Conservation (phyloP, 2,888 invertebrate species). For the Eutolmus rufibarbis region DNA sequence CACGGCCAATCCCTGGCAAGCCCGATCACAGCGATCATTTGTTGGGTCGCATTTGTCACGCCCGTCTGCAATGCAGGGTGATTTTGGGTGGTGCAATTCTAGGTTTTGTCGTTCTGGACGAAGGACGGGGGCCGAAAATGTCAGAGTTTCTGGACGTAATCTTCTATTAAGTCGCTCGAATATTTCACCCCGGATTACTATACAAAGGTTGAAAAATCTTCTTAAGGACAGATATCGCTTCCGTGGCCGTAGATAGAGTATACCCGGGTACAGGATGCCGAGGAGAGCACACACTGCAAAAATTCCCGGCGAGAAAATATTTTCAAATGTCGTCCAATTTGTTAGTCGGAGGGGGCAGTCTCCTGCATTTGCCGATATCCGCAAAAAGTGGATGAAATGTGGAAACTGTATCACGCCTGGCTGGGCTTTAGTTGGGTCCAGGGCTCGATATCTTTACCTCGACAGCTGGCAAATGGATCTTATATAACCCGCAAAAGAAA, state of each 20-base stretch:
- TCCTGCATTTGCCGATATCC: constrained; percentile 35
- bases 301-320: constrained; percentile 22
- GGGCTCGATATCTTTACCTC: constrained; percentile 39
- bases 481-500: constrained; percentile 35
- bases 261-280: neutral
- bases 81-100: neutral
- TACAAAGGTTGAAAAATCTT: constrained; percentile 21
- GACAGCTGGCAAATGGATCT: constrained; percentile 40
- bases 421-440: constrained; percentile 36
- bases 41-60: neutral
- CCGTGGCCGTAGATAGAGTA: neutral
- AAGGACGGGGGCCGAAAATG: neutral
- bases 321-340: constrained; percentile 39
- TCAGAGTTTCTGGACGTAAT: constrained; percentile 2
- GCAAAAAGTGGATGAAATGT: constrained; percentile 39
- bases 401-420: constrained; percentile 38
- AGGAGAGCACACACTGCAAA: neutral
- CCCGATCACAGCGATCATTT: neutral
- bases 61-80: neutral
- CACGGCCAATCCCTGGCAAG: neutral
- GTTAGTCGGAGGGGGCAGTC: constrained; percentile 3
- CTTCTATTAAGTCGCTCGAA: constrained; percentile 30
- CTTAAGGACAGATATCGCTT: constrained; percentile 26
- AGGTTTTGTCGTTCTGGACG: neutral
- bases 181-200: constrained; percentile 33